phyloP scores from a whole-genome alignment of 2,888 invertebrate species.

The Tetranychus piercei region DNA sequence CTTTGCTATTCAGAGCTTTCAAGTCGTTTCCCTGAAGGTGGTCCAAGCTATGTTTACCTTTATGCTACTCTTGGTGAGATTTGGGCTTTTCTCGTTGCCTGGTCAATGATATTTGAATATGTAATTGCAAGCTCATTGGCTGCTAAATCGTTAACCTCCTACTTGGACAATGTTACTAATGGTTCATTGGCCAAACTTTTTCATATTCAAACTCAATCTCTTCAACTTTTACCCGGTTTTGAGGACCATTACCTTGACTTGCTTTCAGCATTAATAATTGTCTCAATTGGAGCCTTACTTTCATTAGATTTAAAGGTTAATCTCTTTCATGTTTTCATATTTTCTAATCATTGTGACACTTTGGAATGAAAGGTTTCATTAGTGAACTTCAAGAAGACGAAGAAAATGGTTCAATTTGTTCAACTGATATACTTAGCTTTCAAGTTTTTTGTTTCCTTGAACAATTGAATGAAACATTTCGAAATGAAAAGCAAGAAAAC shows the following conservation, averaged over 20 bases:
- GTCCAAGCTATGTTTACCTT: slow-evolving; percentile 24
- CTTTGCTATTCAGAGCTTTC: slow-evolving; percentile 26
- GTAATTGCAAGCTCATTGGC: slow-evolving; percentile 21
- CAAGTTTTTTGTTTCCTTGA: no score
- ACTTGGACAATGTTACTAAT: slow-evolving; percentile 23
- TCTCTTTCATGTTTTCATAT: no score
- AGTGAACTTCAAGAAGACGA: no score
- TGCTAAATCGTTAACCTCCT: slow-evolving; percentile 24
- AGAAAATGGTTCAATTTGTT: no score
- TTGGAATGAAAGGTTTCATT: no score
- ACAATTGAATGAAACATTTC: no score
- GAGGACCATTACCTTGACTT: slow-evolving; percentile 7
- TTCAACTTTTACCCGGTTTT: background rate
- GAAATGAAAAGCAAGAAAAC: no score
- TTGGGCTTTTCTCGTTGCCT: slow-evolving; percentile 22
- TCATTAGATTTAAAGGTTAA: slow-evolving; percentile 8
- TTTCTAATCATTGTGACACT: no score
- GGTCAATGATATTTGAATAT: slow-evolving; percentile 26
- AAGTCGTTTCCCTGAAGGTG: slow-evolving; percentile 25
- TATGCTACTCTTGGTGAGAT: slow-evolving; percentile 24
- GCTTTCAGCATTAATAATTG: background rate
- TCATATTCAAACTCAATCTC: background rate
- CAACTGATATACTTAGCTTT: no score
- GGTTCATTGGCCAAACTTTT: slow-evolving; percentile 13
- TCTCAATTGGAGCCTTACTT: slow-evolving; percentile 2